Evolutionary conservation across 1,140 invertebrate genomes (phyloP), one percentile per base, ranked within the genome.

Genomic region (Mylabris phalerata): DNA sequence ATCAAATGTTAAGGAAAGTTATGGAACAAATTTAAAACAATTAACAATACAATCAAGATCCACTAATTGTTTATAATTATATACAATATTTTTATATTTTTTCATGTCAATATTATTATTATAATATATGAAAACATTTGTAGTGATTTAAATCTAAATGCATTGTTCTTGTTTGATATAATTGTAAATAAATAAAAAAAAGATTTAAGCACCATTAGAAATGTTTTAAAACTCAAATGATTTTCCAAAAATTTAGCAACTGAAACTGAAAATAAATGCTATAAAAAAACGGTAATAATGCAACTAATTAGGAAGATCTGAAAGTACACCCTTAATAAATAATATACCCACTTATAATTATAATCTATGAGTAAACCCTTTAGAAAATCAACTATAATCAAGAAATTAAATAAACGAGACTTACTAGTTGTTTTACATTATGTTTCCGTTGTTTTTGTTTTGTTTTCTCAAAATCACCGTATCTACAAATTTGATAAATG

Each of bases 1-100:
- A 97, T 75, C 86, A 92, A 74, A 96, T 97, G 92, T 76, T 98
- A 24, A 71, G 78, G 13, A 81, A 91, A 69, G 84, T 89, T 38
- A 79, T 73, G 62, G 59, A 71, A 5, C 32, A 62, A 65, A 52
- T 65, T 71, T 27, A 65, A 41, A 41, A 51, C 5, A 41, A 42
- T 44, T 47, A 60, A 48, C 4, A 32, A 32, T 32, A 5, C 32
- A 32, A 5, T 7, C 7, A 32, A 32, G 32, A 32, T 32, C 32
- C 32, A 32, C 32, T 32, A 32, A 19, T 32, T 32, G 7, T 32
- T 32, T 32, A 4, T 32, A 32, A 32, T 32, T 64, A 64, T 64
- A 50, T 66, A 60, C 62, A 64, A 60, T 58, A 64, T 59, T 38
- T 66, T 64, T 64, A 65, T 63, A 32, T 32, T 5, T 65, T 59